Evolutionary conservation across 92 coral and sea anemone species (phyloP), one percentile per base, ranked within the genome.

Genomic region (Heliopora coerulea): DNA sequence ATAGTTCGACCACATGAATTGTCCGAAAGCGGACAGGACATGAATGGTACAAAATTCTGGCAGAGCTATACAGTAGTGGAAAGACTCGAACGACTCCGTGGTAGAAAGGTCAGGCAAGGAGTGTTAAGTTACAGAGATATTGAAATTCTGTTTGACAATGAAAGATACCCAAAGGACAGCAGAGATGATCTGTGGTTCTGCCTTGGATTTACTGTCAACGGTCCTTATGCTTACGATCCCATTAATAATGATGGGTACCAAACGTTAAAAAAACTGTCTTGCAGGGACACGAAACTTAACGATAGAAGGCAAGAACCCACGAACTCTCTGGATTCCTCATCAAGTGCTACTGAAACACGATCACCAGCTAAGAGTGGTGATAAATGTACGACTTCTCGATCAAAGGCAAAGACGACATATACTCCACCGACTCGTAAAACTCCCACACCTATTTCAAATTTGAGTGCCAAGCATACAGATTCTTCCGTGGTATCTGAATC

Each of bases 161-260:
- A 42, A 13, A 68, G 81, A 8, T 86, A 86, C 48, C 89, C 89
- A 8, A 50, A 86, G 1, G 81, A 86, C 29, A 86, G 89, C 52
- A 86, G 83, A 46, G 89, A 86, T 21, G 86, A 86, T 48, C 68
- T 86, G 68, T 86, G 89, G 89, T 86, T 82, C 48, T 86, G 83
- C 33, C 68, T 86, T 25, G 89, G 89, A 19, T 86, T 86, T 39
- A 56, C 89, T 8, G 65, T 86, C 3, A 73, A 79, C 14, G 89
- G 89, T 2, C 89, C 89, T 6, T 86, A 82, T 18, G 89, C 89
- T 18, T 86, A 77, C 44, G 89, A 86, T 50, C 89, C 89, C 27
- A 74, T 86, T 9, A 80, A 86, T 15, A 74, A 65, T 2, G 89
- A 86, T 49, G 72, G 62, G 13, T 85, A 81, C 61, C 35, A 68